These are phyloP conservation scores for Hepsetus odoe DNA, from an alignment of 2,113 vertebrate species.

Conservation along the genomic window DNA sequence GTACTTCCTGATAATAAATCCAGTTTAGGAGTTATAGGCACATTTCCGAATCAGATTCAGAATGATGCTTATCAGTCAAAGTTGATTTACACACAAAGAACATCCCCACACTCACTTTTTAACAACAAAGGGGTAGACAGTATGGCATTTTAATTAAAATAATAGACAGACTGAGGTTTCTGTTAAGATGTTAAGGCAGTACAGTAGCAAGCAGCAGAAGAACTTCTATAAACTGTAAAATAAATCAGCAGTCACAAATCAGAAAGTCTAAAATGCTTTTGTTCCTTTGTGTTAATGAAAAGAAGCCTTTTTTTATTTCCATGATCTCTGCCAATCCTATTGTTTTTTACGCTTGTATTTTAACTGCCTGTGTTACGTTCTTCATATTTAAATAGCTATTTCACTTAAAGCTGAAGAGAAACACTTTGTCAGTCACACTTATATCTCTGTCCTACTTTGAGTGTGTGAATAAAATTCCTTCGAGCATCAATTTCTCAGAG, in stretches of 20 bases:
- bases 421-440: too few species aligned
- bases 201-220: background rate
- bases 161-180: background rate
- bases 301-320: background rate
- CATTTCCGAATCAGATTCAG: background rate
- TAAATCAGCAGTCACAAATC: background rate
- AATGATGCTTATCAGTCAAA: too few species aligned
- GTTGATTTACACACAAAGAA: too few species aligned
- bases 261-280: background rate
- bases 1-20: conserved; percentile 53
- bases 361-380: background rate
- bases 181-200: too few species aligned
- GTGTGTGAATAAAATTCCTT: background rate
- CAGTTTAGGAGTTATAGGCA: background rate
- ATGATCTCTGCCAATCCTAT: too few species aligned
- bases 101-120: too few species aligned
- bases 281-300: background rate
- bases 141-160: background rate
- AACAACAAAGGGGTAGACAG: too few species aligned
- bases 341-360: background rate
- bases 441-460: too few species aligned
- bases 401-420: too few species aligned
- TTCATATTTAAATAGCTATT: too few species aligned
- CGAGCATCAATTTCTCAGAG: background rate
- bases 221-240: background rate